Base-by-base conservation (phyloP, 2,797 vertebrate species). In the Eospalax fontanierii region DNA sequence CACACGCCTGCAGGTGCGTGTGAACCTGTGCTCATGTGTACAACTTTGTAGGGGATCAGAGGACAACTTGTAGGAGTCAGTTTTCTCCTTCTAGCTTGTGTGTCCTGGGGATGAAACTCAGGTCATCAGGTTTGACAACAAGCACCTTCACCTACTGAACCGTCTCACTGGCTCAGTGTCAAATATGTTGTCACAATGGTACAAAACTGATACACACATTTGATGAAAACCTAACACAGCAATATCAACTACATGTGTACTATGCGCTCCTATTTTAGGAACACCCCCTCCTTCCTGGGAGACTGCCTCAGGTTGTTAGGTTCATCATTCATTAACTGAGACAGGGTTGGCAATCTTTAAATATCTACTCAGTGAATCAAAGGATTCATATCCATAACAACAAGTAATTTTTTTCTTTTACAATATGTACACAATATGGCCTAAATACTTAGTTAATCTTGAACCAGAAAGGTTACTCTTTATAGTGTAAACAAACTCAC, bases 321-420 rank as follows among this genome's bases (percentile, higher is more conserved):
- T 65, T 93, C 40, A 24, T 70, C 28, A 54, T 26, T 79, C 33
- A 91, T 38, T 84, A 43, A 63, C 24, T 78, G 38, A 76, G 12
- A 68, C 46, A 74, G 30, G 68, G 24, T 2, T 83, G 57, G 10
- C 26, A 92, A 24, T 90, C 66, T 94, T 24, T 74, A 84, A 63
- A 78, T 66, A 90, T 90, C 65, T 90, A n/a, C 21, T 75, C 18
- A 66, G 28, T 79, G 50, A 97, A 78, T 9, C 92, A 33, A 63
- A 59, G 54, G 15, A 14, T 90, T 38, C 28, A 75, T 63, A 50
- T 66, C 8, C 63, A 91, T 81, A 75, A 79, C 43, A 92, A 76
- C 57, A 59, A 35, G 16, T 43, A 59, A 59, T 75, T 75, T 86
- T 16, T 16, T 61, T 61, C 11, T 50, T 50, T 50, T 50, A 50